These are phyloP conservation scores for Aphelenchoides besseyi DNA, from an alignment of 1,140 invertebrate species.

Conservation along the genomic window DNA sequence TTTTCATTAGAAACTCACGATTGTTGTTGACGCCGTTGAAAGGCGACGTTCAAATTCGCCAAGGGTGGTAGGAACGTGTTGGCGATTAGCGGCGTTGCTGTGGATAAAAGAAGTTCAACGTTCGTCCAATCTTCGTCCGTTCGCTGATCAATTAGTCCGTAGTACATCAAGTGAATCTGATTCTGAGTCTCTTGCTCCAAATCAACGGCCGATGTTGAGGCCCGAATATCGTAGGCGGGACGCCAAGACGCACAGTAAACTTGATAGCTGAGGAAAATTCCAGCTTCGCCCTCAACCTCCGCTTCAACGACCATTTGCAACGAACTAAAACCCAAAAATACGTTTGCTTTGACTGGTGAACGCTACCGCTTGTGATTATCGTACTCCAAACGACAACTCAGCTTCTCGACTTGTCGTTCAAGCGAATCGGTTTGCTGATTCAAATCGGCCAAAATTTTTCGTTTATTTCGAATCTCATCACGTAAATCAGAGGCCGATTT, in stretches of 20 bases:
- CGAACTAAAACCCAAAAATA: conserved; percentile 38
- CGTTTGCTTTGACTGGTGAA: not conserved
- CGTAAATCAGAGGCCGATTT: conserved; percentile 48
- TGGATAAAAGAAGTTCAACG: conserved; percentile 63
- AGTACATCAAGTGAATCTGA: conserved; percentile 63
- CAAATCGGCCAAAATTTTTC: conserved; percentile 35
- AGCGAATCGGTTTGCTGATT: conserved; percentile 44
- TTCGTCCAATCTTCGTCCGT: conserved; percentile 66
- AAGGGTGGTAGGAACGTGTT: conserved; percentile 63
- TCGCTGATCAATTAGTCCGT: conserved; percentile 64
- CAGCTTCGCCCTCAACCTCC: conserved; percentile 32
- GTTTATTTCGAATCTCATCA: conserved; percentile 49
- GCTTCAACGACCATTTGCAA: conserved; percentile 53
- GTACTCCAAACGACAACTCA: conserved; percentile 53
- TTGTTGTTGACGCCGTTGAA: conserved; percentile 41
- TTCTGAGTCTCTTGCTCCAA: conserved; percentile 14
- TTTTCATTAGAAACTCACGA: conserved; percentile 19
- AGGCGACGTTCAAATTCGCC: conserved; percentile 50
- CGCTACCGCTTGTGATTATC: conserved; percentile 57
- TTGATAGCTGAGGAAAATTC: conserved; percentile 54
- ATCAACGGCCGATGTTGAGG: conserved; percentile 38
- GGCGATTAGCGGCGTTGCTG: conserved; percentile 64
- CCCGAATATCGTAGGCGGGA: conserved; percentile 56
- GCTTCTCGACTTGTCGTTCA: conserved; percentile 55
- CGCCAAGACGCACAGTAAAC: conserved; percentile 59